phyloP scores from a whole-genome alignment of 1,140 invertebrate species.

The Drosophila ananassae region DNA sequence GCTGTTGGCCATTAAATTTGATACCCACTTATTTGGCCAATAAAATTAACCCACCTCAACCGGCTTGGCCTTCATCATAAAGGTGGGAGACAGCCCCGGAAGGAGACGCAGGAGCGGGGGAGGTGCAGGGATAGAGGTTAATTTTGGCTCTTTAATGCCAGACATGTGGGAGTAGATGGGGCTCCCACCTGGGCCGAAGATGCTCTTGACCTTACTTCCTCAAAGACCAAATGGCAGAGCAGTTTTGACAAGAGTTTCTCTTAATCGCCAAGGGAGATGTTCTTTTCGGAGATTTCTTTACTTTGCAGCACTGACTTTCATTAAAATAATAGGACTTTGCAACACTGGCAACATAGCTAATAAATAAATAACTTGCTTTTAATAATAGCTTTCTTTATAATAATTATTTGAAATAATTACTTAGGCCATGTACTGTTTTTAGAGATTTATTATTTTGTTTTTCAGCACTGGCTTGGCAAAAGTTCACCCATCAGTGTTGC shows the following conservation, averaged over 20 bases:
- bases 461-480: no score
- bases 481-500: no score
- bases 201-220: neutral
- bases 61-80: slow-evolving; percentile 54
- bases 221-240: neutral
- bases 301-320: no score
- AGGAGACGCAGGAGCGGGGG: neutral
- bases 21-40: slow-evolving; percentile 82
- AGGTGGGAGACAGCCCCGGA: slow-evolving; percentile 9
- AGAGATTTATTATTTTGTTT: no score
- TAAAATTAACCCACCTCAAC: slow-evolving; percentile 83
- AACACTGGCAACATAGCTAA: no score
- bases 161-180: slow-evolving; percentile 48
- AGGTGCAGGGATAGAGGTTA: neutral
- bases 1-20: slow-evolving; percentile 74
- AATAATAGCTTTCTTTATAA: no score
- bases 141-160: slow-evolving; percentile 32
- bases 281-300: neutral
- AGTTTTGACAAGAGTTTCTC: neutral
- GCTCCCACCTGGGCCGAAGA: neutral
- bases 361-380: no score
- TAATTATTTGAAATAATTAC: no score
- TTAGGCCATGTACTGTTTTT: no score
- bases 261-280: no score
- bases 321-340: no score